Percentiles rank a stretch among this genome's conserved stretches.
phyloP scores from a whole-genome alignment of 2,888 invertebrate genomes.

The Ichneumoninae sp. region DNA sequence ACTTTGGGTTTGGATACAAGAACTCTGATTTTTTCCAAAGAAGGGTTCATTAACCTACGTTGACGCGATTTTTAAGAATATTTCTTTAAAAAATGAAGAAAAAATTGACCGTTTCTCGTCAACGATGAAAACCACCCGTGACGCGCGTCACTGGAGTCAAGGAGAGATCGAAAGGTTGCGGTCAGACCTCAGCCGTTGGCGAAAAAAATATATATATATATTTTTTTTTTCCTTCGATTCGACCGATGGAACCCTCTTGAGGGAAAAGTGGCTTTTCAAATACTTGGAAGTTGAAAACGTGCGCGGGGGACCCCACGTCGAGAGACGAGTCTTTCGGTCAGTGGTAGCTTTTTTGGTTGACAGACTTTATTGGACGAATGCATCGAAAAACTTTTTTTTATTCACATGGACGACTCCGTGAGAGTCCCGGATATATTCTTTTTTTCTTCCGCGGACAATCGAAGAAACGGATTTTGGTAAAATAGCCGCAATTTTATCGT shows the following conservation, averaged over 20 bases:
- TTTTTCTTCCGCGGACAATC: constrained; percentile 21
- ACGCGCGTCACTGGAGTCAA: constrained; percentile 50
- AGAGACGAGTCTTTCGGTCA: constrained; percentile 70
- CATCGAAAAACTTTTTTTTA: constrained; percentile 33
- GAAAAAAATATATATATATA: constrained; percentile 40
- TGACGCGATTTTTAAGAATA: neutral
- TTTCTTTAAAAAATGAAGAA: constrained; percentile 8
- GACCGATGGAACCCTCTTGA: constrained; percentile 68
- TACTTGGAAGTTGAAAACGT: constrained; percentile 70
- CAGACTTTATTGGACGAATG: constrained; percentile 51
- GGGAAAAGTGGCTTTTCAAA: constrained; percentile 76
- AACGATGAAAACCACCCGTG: constrained; percentile 37
- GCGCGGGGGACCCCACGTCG: constrained; percentile 79
- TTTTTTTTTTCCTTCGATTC: constrained; percentile 68
- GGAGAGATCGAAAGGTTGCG: constrained; percentile 64
- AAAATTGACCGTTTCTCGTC: constrained; percentile 18
- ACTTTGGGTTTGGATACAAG: constrained; percentile 1
- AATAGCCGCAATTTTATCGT: constrained; percentile 39
- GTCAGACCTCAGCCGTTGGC: constrained; percentile 73
- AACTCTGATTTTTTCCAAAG: constrained; percentile 1
- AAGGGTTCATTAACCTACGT: constrained; percentile 1
- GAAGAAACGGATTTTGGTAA: constrained; percentile 17
- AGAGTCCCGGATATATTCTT: constrained; percentile 37
- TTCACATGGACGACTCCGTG: constrained; percentile 32
- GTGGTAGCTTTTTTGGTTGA: constrained; percentile 21